Conservation (phyloP, 2,888 invertebrate species). For the Onchidella celtica region DNA sequence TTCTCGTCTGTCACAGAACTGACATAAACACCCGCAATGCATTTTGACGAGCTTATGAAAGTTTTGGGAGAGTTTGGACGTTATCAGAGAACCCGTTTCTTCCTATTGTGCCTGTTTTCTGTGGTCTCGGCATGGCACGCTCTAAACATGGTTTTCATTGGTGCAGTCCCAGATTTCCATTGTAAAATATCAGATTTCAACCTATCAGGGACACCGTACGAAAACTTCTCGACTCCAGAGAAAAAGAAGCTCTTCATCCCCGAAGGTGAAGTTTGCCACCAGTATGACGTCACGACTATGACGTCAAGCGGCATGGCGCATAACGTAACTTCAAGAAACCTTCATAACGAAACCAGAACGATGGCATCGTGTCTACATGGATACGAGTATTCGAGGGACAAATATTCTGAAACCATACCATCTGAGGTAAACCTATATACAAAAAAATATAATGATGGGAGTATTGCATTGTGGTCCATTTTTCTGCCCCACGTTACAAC, state of each 20-base stretch:
- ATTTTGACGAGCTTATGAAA: slow-evolving; percentile 82
- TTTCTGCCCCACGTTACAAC: too few relatives aligned
- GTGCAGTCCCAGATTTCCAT: slow-evolving; percentile 93
- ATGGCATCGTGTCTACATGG: slow-evolving; percentile 36
- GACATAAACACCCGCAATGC: slow-evolving; percentile 46
- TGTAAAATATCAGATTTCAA: slow-evolving; percentile 81
- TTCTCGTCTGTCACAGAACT: neutral
- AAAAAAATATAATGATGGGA: too few relatives aligned
- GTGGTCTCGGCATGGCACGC: slow-evolving; percentile 95
- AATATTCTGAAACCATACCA: slow-evolving; percentile 39
- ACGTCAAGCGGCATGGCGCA: neutral
- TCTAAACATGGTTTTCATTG: slow-evolving; percentile 95
- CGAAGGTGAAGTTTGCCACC: slow-evolving; percentile 9
- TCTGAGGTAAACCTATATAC: too few relatives aligned
- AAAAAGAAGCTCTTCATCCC: slow-evolving; percentile 42
- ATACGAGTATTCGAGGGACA: slow-evolving; percentile 30
- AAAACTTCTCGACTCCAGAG: slow-evolving; percentile 30
- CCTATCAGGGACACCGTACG: slow-evolving; percentile 13
- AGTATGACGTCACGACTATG: slow-evolving; percentile 30
- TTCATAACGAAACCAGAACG: too few relatives aligned
- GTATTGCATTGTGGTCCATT: too few relatives aligned
- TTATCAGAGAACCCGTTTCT: slow-evolving; percentile 92
- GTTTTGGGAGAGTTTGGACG: slow-evolving; percentile 93
- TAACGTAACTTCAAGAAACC: too few relatives aligned
- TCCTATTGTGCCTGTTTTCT: slow-evolving; percentile 93